These are phyloP conservation scores for Ennomos fuscantarius DNA, from an alignment of 2,888 invertebrate species.

Conservation along the genomic window DNA sequence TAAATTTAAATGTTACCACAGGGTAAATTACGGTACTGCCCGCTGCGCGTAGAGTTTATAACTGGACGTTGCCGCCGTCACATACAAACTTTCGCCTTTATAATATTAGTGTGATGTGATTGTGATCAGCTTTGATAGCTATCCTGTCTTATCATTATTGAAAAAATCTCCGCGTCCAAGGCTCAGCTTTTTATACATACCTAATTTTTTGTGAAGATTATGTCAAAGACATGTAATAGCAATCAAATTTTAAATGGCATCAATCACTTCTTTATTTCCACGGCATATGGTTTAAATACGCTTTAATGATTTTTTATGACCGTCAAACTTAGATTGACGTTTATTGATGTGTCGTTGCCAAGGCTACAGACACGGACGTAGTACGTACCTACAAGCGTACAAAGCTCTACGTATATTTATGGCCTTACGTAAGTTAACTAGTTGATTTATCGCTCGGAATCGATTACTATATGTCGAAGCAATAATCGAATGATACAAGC, in stretches of 20 bases:
- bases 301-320: constrained; percentile 26
- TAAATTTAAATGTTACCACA: too few species aligned
- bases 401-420: constrained; percentile 11
- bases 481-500: constrained; percentile 26
- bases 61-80: too few species aligned
- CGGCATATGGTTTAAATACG: constrained; percentile 19
- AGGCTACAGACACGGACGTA: constrained; percentile 27
- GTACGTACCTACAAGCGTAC: too few species aligned
- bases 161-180: not conserved
- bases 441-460: constrained; percentile 26
- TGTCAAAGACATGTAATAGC: constrained; percentile 11
- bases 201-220: constrained; percentile 7
- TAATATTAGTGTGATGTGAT: too few species aligned
- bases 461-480: constrained; percentile 23
- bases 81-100: too few species aligned
- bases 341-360: constrained; percentile 32
- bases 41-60: too few species aligned
- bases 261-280: constrained; percentile 17
- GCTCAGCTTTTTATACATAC: too few species aligned
- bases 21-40: too few species aligned
- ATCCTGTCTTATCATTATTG: not conserved
- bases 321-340: constrained; percentile 25
- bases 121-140: constrained; percentile 1
- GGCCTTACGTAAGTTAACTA: constrained; percentile 19
- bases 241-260: constrained; percentile 22